Percentiles rank a stretch among this genome's conserved stretches.
Conservation (phyloP, 2,797 vertebrate genomes). For the Cygnus olor region DNA sequence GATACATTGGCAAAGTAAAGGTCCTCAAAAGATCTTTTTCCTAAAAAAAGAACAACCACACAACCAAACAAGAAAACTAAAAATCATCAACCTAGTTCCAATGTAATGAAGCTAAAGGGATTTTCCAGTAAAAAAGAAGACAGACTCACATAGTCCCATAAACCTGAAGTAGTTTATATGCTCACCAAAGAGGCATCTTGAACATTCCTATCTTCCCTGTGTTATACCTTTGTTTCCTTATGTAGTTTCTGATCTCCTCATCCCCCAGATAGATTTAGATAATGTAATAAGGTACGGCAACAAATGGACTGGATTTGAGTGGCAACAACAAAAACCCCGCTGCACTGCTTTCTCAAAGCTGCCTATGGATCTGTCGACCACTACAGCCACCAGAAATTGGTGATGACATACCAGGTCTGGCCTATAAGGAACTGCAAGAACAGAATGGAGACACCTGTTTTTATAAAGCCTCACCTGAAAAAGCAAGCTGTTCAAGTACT, state of each 20-base stretch:
- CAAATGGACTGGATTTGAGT: background rate
- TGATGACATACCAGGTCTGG: background rate
- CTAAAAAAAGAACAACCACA: background rate
- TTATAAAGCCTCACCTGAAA: conserved; percentile 22
- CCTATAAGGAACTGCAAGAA: background rate
- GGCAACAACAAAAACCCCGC: background rate
- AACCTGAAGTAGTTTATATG: accelerated
- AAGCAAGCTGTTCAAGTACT: background rate
- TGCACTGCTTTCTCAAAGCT: background rate
- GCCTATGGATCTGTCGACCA: background rate
- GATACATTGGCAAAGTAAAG: background rate
- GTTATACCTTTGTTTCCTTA: background rate
- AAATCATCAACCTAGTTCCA: background rate
- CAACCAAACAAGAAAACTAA: background rate
- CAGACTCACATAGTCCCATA: background rate
- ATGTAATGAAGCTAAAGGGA: background rate
- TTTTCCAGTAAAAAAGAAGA: background rate
- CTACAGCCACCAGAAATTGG: background rate
- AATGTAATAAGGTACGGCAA: background rate
- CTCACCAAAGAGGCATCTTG: background rate
- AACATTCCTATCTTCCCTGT: background rate
- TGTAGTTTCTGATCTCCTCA: background rate
- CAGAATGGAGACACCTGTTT: background rate
- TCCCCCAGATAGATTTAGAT: background rate
- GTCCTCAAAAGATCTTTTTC: background rate